phyloP scores from a whole-genome alignment of 2,113 vertebrate genomes.

The Cariama cristata region DNA sequence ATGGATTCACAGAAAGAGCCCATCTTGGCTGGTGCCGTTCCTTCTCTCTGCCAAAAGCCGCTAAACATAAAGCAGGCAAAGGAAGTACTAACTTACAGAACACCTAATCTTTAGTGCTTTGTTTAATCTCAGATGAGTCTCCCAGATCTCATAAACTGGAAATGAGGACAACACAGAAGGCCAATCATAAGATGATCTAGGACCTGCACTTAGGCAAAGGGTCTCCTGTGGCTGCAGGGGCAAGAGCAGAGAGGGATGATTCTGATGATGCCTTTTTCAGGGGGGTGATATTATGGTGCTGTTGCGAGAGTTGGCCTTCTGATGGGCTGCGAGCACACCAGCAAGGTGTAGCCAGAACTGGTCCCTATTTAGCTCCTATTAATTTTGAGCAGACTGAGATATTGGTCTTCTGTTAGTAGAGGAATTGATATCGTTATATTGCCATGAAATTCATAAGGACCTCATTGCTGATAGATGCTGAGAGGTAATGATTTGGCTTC shows the following conservation, averaged over 20 bases:
- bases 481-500: background rate
- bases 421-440: background rate
- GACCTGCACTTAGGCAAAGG: background rate
- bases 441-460: background rate
- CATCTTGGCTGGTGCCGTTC: slow-evolving; percentile 48
- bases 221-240: background rate
- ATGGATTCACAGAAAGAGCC: slow-evolving; percentile 28
- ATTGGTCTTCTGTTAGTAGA: background rate
- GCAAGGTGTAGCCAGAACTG: background rate
- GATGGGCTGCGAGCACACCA: background rate
- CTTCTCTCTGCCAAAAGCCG: slow-evolving; percentile 37
- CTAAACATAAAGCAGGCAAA: slow-evolving; percentile 43
- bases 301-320: background rate
- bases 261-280: background rate
- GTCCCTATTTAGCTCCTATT: background rate
- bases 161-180: background rate
- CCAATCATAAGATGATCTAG: background rate
- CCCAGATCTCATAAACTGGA: slow-evolving; percentile 27
- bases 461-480: background rate
- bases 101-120: slow-evolving; percentile 61
- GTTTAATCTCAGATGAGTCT: slow-evolving; percentile 55
- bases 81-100: slow-evolving; percentile 67
- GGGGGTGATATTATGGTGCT: background rate
- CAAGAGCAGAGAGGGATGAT: background rate
- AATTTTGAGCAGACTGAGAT: background rate